These are phyloP conservation scores for Dipus sagitta DNA, from an alignment of 2,797 vertebrate species.

Conservation along the genomic window DNA sequence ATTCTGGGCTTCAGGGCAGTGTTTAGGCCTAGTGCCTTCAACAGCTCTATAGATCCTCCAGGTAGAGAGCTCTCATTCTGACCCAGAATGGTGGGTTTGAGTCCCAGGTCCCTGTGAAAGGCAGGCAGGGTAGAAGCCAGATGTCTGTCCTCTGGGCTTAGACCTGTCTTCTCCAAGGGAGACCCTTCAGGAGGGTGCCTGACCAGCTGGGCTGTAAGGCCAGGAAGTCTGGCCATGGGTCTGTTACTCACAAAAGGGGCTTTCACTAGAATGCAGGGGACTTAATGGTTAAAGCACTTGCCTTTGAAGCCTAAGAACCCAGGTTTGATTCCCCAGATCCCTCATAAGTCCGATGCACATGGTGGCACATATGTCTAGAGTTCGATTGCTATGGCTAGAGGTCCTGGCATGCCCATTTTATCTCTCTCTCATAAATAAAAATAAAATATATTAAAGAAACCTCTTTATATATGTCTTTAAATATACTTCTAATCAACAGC, in stretches of 20 bases:
- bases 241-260: neutral
- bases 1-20: neutral
- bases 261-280: neutral
- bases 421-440: too few species aligned
- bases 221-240: neutral
- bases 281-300: too few species aligned
- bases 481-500: neutral
- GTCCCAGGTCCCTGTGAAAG: neutral
- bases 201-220: neutral
- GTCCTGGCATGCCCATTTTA: too few species aligned
- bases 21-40: neutral
- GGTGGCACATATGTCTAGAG: too few species aligned
- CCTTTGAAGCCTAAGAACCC: too few species aligned
- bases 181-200: neutral
- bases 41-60: neutral
- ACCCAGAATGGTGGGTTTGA: neutral
- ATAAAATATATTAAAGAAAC: too few species aligned
- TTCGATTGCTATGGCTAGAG: too few species aligned
- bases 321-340: too few species aligned
- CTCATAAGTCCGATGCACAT: too few species aligned
- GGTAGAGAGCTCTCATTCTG: neutral
- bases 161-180: neutral
- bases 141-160: neutral
- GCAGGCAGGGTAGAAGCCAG: neutral
- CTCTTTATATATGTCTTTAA: slow-evolving; percentile 13